phyloP scores from a whole-genome alignment of 2,888 invertebrate species.

The Patella depressa region DNA sequence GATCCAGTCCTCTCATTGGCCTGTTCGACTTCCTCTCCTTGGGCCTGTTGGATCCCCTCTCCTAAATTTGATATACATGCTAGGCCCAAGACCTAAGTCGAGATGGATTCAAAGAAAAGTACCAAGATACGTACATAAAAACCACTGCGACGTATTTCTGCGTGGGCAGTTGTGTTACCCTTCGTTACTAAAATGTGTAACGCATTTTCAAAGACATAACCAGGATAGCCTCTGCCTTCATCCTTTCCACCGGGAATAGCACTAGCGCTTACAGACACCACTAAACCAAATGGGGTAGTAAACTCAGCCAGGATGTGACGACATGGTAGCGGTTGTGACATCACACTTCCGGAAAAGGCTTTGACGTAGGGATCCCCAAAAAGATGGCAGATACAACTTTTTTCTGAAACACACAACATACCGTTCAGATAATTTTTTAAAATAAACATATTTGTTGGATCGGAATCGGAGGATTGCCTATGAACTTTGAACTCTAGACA shows the following conservation, averaged over 20 bases:
- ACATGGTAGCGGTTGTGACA: background rate
- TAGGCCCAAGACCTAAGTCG: too few relatives aligned
- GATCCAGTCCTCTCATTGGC: too few relatives aligned
- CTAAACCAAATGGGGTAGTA: background rate
- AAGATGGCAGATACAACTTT: background rate
- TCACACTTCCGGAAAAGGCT: background rate
- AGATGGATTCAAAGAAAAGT: too few relatives aligned
- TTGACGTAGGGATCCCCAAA: conserved; percentile 1
- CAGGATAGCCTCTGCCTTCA: background rate
- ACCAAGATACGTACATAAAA: background rate
- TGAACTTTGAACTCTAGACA: too few relatives aligned
- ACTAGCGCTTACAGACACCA: background rate
- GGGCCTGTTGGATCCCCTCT: too few relatives aligned
- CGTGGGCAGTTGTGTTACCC: background rate
- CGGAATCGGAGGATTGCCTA: too few relatives aligned
- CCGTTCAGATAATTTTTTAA: too few relatives aligned
- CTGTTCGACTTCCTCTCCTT: too few relatives aligned
- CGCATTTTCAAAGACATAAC: background rate
- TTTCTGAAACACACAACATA: background rate
- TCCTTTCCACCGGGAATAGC: background rate
- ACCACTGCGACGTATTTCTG: background rate
- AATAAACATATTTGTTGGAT: too few relatives aligned
- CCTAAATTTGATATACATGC: too few relatives aligned
- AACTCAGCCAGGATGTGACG: background rate
- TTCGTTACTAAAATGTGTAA: background rate